Conservation (phyloP, 2,797 vertebrate species). For the Sciaenops ocellatus region DNA sequence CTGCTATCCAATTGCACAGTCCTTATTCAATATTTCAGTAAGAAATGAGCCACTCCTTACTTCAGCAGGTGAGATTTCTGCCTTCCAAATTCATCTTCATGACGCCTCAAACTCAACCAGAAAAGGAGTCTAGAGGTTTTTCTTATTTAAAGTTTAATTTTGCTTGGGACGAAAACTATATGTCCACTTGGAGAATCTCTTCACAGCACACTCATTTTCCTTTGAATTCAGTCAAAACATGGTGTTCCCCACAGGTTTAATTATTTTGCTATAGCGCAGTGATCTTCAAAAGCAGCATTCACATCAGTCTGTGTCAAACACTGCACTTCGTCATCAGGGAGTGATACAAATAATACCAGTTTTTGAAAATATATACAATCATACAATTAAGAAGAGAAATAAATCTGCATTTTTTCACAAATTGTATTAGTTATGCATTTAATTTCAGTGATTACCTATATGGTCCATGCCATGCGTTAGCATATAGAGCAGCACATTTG, state of each 20-base stretch:
- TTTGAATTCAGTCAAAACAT: background rate
- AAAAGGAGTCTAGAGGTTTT: background rate
- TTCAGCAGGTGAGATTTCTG: background rate
- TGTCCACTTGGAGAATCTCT: background rate
- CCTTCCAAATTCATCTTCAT: background rate
- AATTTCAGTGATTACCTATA: background rate
- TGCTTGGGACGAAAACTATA: background rate
- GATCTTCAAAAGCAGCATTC: conserved; percentile 6
- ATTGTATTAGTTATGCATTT: background rate
- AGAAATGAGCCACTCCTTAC: background rate
- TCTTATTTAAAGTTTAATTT: background rate
- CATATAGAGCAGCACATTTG: background rate
- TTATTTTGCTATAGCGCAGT: conserved; percentile 11
- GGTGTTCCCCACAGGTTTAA: conserved; percentile 2
- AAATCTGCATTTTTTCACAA: background rate
- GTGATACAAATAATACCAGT: background rate
- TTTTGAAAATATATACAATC: background rate
- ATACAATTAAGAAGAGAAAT: background rate
- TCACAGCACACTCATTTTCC: background rate
- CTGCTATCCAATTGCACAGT: background rate
- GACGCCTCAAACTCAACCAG: background rate
- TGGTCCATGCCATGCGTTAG: too few species aligned
- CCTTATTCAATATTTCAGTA: background rate
- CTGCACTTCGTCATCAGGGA: background rate
- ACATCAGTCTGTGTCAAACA: conserved; percentile 1